Evolutionary conservation across 1,140 invertebrate species (phyloP), one percentile per base, ranked within the genome.

Genomic region (Nilaparvata lugens): DNA sequence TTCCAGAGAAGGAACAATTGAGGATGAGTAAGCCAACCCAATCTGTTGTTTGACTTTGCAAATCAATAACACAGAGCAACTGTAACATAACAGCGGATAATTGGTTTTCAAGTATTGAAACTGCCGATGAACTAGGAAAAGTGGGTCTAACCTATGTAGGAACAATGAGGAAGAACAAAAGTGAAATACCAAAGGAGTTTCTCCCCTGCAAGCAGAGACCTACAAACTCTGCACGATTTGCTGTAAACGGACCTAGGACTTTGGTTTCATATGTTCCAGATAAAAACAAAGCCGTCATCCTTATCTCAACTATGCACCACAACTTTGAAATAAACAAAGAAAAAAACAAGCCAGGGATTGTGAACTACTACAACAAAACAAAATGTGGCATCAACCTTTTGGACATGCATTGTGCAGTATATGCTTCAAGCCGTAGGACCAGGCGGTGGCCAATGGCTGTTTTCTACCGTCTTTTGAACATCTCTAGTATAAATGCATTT

Each of bases 251-350:
- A n/a, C 19, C 64, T 24, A 42, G 21, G 9, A 65, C n/a, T n/a
- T n/a, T n/a, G n/a, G n/a, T n/a, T n/a, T n/a, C n/a, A n/a, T n/a
- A n/a, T n/a, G n/a, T n/a, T 58, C 6, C 52, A 64, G 14, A 52
- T 66, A 64, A 62, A 66, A 67, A 66, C 25, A 73, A 68, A 67
- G 51, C 66, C 45, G 69, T 73, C 1, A 31, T 73, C 23, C 25
- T 73, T 23, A 14, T 68, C 7, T 68, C 69, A 7, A 63, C 68
- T 4, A 72, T 71, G 69, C 71, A 73, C 64, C 64, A 67, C 59
- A 54, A 51, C 45, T 48, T 64, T 48, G 53, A 54, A 6, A 57
- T 63, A 28, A 65, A 68, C 56, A 35, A 65, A 31, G 56, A 64
- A 2, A 60, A 60, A 19, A 59, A 60, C 19, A 68, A 68, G 57